Evolutionary conservation across 2,797 vertebrate genomes (phyloP), one percentile per base, ranked within the genome.

Genomic region (Prionace glauca): DNA sequence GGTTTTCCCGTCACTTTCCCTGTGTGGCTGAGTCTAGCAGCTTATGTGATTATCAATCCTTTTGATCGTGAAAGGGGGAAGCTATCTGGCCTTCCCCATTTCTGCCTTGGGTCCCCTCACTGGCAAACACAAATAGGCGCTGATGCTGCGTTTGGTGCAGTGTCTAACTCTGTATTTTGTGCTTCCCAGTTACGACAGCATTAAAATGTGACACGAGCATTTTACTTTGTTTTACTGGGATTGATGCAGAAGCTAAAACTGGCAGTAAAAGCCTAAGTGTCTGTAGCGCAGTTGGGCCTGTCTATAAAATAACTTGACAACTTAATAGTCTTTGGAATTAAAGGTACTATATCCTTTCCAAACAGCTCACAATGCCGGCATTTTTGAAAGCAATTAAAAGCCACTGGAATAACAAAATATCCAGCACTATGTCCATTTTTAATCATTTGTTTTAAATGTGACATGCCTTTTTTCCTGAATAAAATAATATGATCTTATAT

Each of bases 331-430:
- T 41, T 69, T 36, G 36, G 65, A 92, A 92, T 92, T 92, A 92
- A 92, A 92, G 62, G n/a, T 92, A 24, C 65, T 92, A 69, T 69
- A 41, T 41, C 65, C 90, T 69, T 92, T 92, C 62, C 90, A 69
- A 41, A 67, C 65, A 69, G 65, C 65, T 92, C 32, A 92, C n/a
- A 69, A 67, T 20, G 18, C 36, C 20, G 67, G n/a, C 65, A 69
- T 67, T 92, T 90, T 92, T 92, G 62, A 65, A n/a, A 69, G 62
- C 90, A 92, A 92, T 92, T 92, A 92, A 92, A 65, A 67, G 18
- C 32, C 3, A 0, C 2, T 22, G n/a, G 8, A 41, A 92, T 92
- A 67, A 41, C 18, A 24, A 18, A 67, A 41, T 11, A 69, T 69
- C n/a, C 8, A 65, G n/a, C 65, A 67, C 62, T 10, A 8, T 41